phyloP scores from a whole-genome alignment of 2,888 invertebrate genomes.

The Frankliniella intonsa region DNA sequence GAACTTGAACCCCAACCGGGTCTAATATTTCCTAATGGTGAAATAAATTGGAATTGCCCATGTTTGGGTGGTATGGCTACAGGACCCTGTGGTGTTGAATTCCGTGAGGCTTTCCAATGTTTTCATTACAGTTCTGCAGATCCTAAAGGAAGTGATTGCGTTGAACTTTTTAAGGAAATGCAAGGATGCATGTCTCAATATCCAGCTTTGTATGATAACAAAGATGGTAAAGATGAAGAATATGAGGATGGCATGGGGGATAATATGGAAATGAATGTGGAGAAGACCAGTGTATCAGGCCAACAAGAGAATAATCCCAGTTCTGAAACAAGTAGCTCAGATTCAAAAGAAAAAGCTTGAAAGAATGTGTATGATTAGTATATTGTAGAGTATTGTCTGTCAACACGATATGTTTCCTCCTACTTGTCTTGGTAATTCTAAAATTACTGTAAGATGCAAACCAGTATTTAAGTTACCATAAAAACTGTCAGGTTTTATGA shows the following conservation, averaged over 20 bases:
- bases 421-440: no score
- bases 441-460: not conserved
- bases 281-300: not conserved
- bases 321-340: not conserved
- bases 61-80: constrained; percentile 97
- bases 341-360: not conserved
- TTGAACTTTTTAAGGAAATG: constrained; percentile 84
- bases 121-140: constrained; percentile 87
- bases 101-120: constrained; percentile 90
- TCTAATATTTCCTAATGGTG: constrained; percentile 75
- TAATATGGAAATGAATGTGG: not conserved
- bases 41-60: constrained; percentile 96
- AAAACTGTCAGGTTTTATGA: no score
- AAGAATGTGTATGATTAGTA: not conserved
- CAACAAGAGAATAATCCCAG: no score
- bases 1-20: constrained; percentile 72
- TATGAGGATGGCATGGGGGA: constrained; percentile 43
- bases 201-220: constrained; percentile 74
- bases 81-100: constrained; percentile 90
- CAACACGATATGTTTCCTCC: no score
- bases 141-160: constrained; percentile 90
- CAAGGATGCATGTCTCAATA: constrained; percentile 83
- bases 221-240: constrained; percentile 61
- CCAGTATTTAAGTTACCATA: not conserved
- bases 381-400: not conserved